Evolutionary conservation across 2,888 invertebrate genomes (phyloP), one percentile per base, ranked within the genome.

Genomic region (Halictus quadricinctus): DNA sequence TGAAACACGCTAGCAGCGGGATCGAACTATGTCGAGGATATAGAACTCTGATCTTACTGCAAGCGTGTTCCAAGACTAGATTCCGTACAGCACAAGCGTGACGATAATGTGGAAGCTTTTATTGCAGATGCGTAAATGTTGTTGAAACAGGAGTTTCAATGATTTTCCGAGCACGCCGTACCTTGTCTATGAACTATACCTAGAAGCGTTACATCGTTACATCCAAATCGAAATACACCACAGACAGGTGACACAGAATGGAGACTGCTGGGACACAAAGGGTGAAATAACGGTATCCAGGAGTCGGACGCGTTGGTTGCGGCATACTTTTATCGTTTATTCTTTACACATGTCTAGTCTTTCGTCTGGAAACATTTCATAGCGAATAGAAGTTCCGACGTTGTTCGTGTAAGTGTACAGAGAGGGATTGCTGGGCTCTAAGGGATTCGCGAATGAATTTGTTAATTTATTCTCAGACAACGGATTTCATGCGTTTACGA

Each of bases 141-240:
- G 10, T 46, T 13, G 46, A 10, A 46, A 48, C n/a, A 4, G 2
- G 58, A 58, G 4, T 58, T 21, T 58, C 8, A 18, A 3, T 36
- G 29, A 18, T 29, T 25, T 18, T 69, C 10, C 41, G 69, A 69
- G 69, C 69, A 18, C 58, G 21, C 15, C 41, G 41, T n/a, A 64
- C 29, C 58, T 60, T 46, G 29, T 76, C 76, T 36, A 8, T 15
- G 8, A 76, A 64, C 15, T 21, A 15, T 74, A 66, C 48, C 77
- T 77, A 75, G 29, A 80, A 83, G 76, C 76, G 66, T 74, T 79
- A 36, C 69, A 29, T 41, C 46, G 64, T 82, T 73, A 70, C 46
- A n/a, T 70, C 29, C 46, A 58, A 66, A 50, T 10, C 18, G 21
- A 41, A 12, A 18, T 4, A 64, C 21, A 15, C 66, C 50, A 25